Evolutionary conservation across 2,888 invertebrate species (phyloP).

Genomic region (Callyntrura sp.): DNA sequence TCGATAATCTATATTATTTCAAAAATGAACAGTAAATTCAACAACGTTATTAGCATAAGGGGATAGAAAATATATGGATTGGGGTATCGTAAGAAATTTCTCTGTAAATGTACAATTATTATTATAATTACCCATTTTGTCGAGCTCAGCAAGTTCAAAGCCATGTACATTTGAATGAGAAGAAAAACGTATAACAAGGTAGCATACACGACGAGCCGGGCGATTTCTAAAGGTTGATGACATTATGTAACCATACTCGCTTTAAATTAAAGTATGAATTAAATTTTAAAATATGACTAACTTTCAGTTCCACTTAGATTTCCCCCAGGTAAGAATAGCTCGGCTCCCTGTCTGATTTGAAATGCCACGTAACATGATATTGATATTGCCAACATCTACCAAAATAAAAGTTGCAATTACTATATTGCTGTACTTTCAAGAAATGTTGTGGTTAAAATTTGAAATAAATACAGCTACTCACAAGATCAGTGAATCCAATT

Average conservation of each 20-base stretch:
- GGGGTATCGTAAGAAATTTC: background rate
- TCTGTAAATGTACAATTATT: background rate
- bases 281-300: slow-evolving; percentile 35
- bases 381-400: slow-evolving; percentile 65
- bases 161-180: slow-evolving; percentile 78
- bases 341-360: slow-evolving; percentile 74
- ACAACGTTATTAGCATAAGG: background rate
- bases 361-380: slow-evolving; percentile 71
- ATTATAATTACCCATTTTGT: slow-evolving; percentile 66
- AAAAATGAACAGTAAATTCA: background rate
- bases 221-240: slow-evolving; percentile 75
- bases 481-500: slow-evolving; percentile 66
- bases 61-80: background rate
- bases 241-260: background rate
- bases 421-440: background rate
- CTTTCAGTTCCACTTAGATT: slow-evolving; percentile 75
- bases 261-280: background rate
- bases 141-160: slow-evolving; percentile 70
- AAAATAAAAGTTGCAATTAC: background rate
- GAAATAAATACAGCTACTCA: slow-evolving; percentile 24
- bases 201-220: slow-evolving; percentile 75
- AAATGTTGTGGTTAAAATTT: background rate
- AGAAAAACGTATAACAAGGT: slow-evolving; percentile 76
- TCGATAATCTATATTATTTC: slow-evolving; percentile 67
- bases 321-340: slow-evolving; percentile 69